Base-by-base conservation (phyloP, 1,140 invertebrate species). In the Vanessa atalanta region DNA sequence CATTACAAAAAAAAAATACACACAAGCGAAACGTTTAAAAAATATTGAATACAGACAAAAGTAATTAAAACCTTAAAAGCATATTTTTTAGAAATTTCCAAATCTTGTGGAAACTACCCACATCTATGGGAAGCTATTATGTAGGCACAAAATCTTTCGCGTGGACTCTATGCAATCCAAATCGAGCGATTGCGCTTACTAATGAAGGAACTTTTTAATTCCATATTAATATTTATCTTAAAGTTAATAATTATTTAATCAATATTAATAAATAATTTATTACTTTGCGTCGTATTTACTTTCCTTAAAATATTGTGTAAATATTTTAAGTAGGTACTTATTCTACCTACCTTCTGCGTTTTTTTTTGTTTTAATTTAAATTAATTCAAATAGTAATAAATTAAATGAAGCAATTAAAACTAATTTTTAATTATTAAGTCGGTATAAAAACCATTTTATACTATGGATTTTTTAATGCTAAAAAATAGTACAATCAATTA, bases 291-390 rank as follows among this genome's bases (percentile, higher is more conserved):
- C 5, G 6, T 11, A 37, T 26, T 15, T 31, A 31, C 6, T 61
- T 20, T 61, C 31, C 14, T 12, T n/a, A 13, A 37, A 31, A 61
- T 61, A 37, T 37, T 31, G 26, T 31, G 26, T 31, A 31, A 31
- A 31, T 31, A 31, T 31, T 61, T 31, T 61, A 43, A 43, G 7
- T 43, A 43, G 37, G 37, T 37, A 37, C 5, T 12, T 37, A 61
- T 37, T 61, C 65, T 13, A 66, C 16, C 57, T 61, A 66, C 65
- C 57, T 61, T 61, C 20, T 16, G 13, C 0, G 1, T 26, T 61
- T 61, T 61, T 61, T 61, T 61, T 37, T 37, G 14, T 31, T 14
- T 31, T 37, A 61, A 61, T 37, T 61, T 61, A 14, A n/a, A 61
- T 15, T 1, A 6, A 43, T 37, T 61, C 31, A 61, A 7, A 31